Evolutionary conservation across 2,113 vertebrate species (phyloP).

Genomic region (Equus quagga): DNA sequence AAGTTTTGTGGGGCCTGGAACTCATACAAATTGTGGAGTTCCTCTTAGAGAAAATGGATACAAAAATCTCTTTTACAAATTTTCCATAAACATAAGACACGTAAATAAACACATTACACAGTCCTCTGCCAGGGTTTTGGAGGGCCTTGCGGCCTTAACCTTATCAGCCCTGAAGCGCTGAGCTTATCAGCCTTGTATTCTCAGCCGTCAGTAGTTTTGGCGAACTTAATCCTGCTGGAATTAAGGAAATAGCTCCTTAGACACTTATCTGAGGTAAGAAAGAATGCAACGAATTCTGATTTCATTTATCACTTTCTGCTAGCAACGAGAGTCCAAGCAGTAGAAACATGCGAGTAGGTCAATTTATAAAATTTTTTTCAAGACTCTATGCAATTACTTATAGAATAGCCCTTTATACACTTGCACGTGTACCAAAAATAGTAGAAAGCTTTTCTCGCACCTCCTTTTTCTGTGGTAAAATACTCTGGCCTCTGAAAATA

Average conservation of each 20-base stretch:
- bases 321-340: neutral
- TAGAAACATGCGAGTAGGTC: neutral
- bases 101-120: neutral
- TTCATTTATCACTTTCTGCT: neutral
- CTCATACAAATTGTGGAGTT: neutral
- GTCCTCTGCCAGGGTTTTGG: neutral
- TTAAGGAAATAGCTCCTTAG: conserved; percentile 7
- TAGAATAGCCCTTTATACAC: neutral
- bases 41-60: conserved; percentile 43
- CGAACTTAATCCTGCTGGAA: neutral
- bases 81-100: neutral
- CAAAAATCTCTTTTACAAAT: conserved; percentile 12
- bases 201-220: neutral
- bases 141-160: neutral
- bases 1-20: neutral
- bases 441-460: neutral
- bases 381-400: neutral
- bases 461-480: neutral
- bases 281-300: neutral
- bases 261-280: neutral
- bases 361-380: neutral
- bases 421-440: neutral
- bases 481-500: neutral
- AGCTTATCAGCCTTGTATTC: neutral
- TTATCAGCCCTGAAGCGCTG: neutral